Base-by-base conservation (phyloP, 1,140 invertebrate species). In the Tenebrio molitor region DNA sequence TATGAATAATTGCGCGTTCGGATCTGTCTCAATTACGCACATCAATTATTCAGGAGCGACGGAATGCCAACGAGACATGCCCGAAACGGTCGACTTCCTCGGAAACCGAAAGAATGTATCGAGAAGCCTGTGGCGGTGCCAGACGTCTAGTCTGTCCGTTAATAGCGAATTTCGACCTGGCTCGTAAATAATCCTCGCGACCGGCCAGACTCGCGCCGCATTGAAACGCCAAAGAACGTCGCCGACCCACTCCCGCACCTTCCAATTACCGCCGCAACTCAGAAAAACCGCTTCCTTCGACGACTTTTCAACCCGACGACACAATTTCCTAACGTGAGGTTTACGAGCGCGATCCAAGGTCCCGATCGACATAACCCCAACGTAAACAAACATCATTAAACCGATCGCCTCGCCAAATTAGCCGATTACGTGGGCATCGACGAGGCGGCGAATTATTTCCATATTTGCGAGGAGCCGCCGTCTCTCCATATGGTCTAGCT, bases 371-470 rank as follows among this genome's bases (percentile, higher is more conserved):
- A 53, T 53, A 39, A 39, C 12, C 36, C 12, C 4, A 39, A 39
- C 36, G n/a, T 39, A 53, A 53, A 53, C 46, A 50, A 50, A 50
- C 44, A 50, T 39, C 4, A 50, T 50, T 50, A 50, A 21, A 17
- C 19, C 16, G 12, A 39, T 21, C 44, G 15, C 17, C 14, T 12
- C 8, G 19, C 16, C 46, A 53, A 19, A 53, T 53, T 53, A 25
- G 36, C 36, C 36, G 12, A 39, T 39, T 7, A 39, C 36, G 36
- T 39, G 36, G 36, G 36, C 36, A n/a, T 12, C 5, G 8, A 29
- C 25, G 25, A 29, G 36, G n/a, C 36, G 36, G 36, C 36, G 12
- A 53, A 53, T 53, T 53, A 25, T 25, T 21, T 10, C 46, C 46
- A 53, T 50, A 50, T 50, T 50, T 39, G 36, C 12, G 36, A 39